These are phyloP conservation scores for Corythucha ciliata DNA, from an alignment of 2,888 invertebrate genomes.

Conservation along the genomic window DNA sequence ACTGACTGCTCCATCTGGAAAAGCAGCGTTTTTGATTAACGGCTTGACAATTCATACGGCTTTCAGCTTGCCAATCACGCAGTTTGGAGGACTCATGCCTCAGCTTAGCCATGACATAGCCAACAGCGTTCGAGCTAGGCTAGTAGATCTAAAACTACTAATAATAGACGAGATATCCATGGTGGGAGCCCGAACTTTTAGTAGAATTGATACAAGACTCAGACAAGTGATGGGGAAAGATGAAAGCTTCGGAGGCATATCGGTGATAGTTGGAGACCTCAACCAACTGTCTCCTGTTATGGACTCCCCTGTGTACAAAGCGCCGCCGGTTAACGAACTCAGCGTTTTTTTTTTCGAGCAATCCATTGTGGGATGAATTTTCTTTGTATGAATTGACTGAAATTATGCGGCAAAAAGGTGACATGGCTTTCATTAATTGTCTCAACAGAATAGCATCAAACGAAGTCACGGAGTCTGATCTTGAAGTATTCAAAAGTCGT, in stretches of 20 bases:
- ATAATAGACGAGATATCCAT: constrained; percentile 41
- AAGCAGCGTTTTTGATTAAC: constrained; percentile 23
- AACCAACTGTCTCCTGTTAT: constrained; percentile 38
- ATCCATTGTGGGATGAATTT: constrained; percentile 31
- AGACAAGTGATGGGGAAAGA: constrained; percentile 37
- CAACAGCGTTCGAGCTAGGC: constrained; percentile 29
- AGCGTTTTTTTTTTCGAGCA: no score
- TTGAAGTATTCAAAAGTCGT: constrained; percentile 31
- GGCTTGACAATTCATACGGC: constrained; percentile 7
- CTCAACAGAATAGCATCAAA: constrained; percentile 35
- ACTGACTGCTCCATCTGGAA: constrained; percentile 21
- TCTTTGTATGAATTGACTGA: constrained; percentile 36
- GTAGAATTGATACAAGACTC: constrained; percentile 36
- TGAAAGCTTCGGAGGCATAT: constrained; percentile 38
- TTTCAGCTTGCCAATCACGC: constrained; percentile 6
- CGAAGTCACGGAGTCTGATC: constrained; percentile 32
- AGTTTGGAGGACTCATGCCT: constrained; percentile 10
- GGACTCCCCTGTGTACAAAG: constrained; percentile 33
- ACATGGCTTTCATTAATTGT: constrained; percentile 33
- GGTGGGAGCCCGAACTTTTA: constrained; percentile 35
- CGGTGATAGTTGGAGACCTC: constrained; percentile 39
- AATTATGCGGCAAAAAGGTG: constrained; percentile 38
- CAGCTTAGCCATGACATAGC: constrained; percentile 1
- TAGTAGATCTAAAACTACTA: constrained; percentile 33
- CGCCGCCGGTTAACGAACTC: constrained; percentile 19